Evolutionary conservation across 1,140 invertebrate species (phyloP).

Genomic region (Apocrypta bakeri): DNA sequence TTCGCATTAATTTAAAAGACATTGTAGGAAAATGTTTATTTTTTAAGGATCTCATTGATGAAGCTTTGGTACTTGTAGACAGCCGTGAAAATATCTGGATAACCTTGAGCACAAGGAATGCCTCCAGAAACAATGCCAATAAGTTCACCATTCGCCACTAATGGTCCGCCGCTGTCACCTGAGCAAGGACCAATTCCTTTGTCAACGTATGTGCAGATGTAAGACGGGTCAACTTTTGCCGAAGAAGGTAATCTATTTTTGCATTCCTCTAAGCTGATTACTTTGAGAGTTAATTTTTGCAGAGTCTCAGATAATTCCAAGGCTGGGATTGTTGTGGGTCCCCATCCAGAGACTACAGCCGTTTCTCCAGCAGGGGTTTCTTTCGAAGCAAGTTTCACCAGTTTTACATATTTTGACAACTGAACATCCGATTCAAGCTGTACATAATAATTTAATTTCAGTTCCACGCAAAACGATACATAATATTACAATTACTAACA

Average conservation of each 20-base stretch:
- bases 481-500: no score
- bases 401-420: no score
- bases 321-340: not conserved
- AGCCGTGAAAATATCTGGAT: not conserved
- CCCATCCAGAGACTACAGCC: conserved; percentile 45
- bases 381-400: not conserved
- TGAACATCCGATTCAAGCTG: no score
- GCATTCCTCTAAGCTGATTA: not conserved
- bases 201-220: conserved; percentile 15
- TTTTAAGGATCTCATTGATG: no score
- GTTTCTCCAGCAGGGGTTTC: not conserved
- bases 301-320: not conserved
- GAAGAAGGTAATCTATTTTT: no score
- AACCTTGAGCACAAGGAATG: not conserved
- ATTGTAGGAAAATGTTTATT: no score
- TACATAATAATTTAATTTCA: no score
- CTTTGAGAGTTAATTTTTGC: not conserved
- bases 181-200: conserved; percentile 38
- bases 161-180: not conserved
- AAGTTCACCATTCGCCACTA: not conserved
- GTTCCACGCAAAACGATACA: no score
- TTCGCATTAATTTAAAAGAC: no score
- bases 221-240: not conserved
- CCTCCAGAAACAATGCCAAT: not conserved
- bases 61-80: no score